phyloP scores from a whole-genome alignment of 2,113 vertebrate species.

The Neomonachus schauinslandi region DNA sequence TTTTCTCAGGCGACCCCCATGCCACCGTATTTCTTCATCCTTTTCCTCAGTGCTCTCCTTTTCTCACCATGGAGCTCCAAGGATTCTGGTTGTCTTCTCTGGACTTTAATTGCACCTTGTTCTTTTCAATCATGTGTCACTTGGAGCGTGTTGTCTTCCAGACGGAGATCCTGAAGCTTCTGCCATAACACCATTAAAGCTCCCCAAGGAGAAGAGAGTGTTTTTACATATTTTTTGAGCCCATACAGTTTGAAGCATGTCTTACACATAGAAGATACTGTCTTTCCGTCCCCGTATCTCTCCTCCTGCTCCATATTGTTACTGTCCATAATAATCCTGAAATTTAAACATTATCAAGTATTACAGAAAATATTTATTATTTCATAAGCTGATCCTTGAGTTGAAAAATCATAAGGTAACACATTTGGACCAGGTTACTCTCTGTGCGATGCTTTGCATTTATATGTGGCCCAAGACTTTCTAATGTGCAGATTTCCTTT shows the following conservation, averaged over 20 bases:
- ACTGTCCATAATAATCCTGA: background rate
- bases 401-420: background rate
- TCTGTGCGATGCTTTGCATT: background rate
- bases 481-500: background rate
- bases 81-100: background rate
- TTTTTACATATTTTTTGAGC: background rate
- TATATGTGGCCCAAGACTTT: background rate
- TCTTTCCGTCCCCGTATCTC: too few relatives aligned
- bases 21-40: accelerated
- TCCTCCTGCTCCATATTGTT: background rate
- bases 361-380: background rate
- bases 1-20: background rate
- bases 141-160: background rate
- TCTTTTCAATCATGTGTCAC: background rate
- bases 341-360: background rate
- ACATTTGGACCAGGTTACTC: background rate
- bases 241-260: accelerated
- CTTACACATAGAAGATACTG: background rate
- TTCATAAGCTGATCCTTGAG: background rate
- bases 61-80: background rate
- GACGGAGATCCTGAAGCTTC: background rate
- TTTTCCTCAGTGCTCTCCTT: background rate
- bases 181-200: background rate
- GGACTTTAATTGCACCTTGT: accelerated
- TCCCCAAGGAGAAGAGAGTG: background rate